Base-by-base conservation (phyloP, 2,888 invertebrate genomes). In the Tinea pellionella region DNA sequence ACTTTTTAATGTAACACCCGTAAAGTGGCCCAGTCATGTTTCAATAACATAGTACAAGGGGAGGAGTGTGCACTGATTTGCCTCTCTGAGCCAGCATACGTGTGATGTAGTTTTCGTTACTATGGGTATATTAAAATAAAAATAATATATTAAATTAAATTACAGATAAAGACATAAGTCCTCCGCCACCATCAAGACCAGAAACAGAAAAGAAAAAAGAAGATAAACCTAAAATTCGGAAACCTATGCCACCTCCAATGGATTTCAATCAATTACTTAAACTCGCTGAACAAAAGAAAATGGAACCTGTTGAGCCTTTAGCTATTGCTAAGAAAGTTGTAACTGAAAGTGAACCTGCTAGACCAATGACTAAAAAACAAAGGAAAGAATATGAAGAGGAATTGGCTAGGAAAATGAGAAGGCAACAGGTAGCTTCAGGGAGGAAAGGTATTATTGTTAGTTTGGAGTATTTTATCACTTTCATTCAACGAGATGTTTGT, bases 221-320 rank as follows among this genome's bases (percentile, higher is more conserved):
- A 59, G 86, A 88, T 18, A 84, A 85, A 64, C 80, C 88, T 0
- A 94, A 92, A 73, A 73, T 82, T 16, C 90, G 90, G 4, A 90
- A 87, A 64, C 88, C 88, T 0, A 81, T 88, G 2, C 94, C 94
- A 1, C 94, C 95, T 0, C 92, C 93, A 0, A 89, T 96, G 75
- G 93, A 94, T 75, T 96, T 95, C 71, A 88, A 90, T 67, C 91
- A 94, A 61, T 74, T 97, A 18, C 75, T 97, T 2, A 94, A 95
- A 77, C 80, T 96, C 7, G 96, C 96, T 0, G 94, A 93, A 66
- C 91, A 94, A 70, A 96, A 96, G 71, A 95, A 95, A 65, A 89
- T 90, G 73, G 94, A 95, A 71, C 96, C 96, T 0, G 74, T 95
- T 1, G 88, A 91, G 29, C 12, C 58, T 9, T 29, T 32, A 12